Conservation (phyloP, 2,888 invertebrate species). For the Pseudococcus longispinus region DNA sequence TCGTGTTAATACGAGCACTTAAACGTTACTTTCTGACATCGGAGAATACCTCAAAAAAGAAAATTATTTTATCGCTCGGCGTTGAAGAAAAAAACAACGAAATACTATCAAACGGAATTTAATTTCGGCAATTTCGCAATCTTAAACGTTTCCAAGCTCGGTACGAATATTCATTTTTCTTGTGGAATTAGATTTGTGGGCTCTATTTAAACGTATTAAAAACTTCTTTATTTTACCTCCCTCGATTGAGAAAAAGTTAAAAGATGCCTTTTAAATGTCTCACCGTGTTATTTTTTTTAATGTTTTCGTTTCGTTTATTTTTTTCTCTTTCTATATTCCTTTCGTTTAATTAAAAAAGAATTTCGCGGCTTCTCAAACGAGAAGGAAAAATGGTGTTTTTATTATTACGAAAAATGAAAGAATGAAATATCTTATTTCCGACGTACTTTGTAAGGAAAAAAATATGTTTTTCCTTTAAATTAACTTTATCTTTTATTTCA, state of each 20-base stretch:
- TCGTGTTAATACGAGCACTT: too few species aligned
- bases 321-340: constrained; percentile 25
- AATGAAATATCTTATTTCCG: constrained; percentile 55
- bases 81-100: too few species aligned
- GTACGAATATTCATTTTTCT: constrained; percentile 15
- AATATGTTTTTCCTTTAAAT: constrained; percentile 54
- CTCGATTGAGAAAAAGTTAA: constrained; percentile 45
- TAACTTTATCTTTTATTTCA: constrained; percentile 54
- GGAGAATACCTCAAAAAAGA: too few species aligned
- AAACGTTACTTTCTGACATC: too few species aligned
- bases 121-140: constrained; percentile 7
- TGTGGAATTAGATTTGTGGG: constrained; percentile 50
- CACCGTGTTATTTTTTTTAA: constrained; percentile 46
- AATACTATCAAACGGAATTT: background rate
- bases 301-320: constrained; percentile 29
- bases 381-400: constrained; percentile 52
- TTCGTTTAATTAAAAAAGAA: constrained; percentile 55
- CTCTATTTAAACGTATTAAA: constrained; percentile 52
- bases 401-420: constrained; percentile 53
- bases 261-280: constrained; percentile 55
- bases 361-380: constrained; percentile 51
- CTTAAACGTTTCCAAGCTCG: constrained; percentile 4
- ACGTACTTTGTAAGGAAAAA: constrained; percentile 43
- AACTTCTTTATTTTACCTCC: constrained; percentile 46
- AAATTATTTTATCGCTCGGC: too few species aligned